Percentiles rank a stretch among this genome's conserved stretches.
Evolutionary conservation across 2,797 vertebrate species (phyloP).

Genomic region (Poeciliopsis turneri): DNA sequence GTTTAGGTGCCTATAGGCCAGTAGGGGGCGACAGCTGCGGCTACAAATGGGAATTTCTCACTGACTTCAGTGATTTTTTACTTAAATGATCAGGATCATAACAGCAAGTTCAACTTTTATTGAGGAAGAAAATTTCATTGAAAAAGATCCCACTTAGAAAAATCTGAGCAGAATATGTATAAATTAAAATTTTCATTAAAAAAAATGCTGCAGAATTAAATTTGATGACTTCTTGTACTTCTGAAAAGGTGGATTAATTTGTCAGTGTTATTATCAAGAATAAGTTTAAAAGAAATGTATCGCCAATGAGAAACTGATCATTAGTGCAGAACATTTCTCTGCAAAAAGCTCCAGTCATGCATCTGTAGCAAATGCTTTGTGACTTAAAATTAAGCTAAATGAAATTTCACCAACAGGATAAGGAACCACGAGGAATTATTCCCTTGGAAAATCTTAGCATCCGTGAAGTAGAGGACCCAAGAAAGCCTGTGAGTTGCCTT

Average conservation of each 20-base stretch:
- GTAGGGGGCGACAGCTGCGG: neutral
- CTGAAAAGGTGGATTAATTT: neutral
- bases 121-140: neutral
- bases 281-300: neutral
- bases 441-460: constrained; percentile 95
- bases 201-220: neutral
- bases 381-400: neutral
- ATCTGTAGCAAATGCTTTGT: neutral
- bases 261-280: neutral
- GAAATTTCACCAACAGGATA: constrained; percentile 82
- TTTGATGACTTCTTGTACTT: neutral
- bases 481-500: constrained; percentile 86
- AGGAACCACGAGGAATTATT: constrained; percentile 93
- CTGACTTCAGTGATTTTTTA: neutral
- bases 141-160: neutral
- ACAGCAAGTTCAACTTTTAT: neutral
- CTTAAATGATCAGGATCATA: neutral
- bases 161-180: neutral
- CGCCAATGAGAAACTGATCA: neutral
- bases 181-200: neutral
- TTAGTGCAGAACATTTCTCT: neutral
- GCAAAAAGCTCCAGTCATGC: neutral
- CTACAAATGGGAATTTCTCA: neutral
- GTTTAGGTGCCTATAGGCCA: neutral
- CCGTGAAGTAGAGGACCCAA: constrained; percentile 93